phyloP scores from a whole-genome alignment of 2,113 vertebrate genomes.

The Tautogolabrus adspersus region DNA sequence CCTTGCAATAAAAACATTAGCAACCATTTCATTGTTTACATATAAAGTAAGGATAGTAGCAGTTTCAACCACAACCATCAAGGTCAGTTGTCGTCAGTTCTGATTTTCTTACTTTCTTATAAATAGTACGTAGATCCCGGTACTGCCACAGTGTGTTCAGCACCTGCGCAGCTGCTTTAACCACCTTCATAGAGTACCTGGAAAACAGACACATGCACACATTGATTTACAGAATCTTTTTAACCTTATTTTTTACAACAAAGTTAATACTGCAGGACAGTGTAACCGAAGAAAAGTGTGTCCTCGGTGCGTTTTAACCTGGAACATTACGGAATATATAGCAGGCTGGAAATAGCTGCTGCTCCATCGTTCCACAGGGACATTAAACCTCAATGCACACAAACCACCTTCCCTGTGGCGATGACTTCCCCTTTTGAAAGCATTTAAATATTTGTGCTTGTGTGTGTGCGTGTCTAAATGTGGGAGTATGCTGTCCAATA shows the following conservation, averaged over 20 bases:
- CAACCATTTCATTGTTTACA: too few species aligned
- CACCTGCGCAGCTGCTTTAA: constrained; percentile 97
- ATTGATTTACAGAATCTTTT: not conserved
- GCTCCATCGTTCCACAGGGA: constrained; percentile 60
- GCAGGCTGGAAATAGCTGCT: constrained; percentile 66
- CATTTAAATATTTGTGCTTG: constrained; percentile 17
- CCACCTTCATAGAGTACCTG: constrained; percentile 97
- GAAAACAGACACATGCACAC: constrained; percentile 33
- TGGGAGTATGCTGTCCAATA: constrained; percentile 4
- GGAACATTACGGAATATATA: constrained; percentile 60
- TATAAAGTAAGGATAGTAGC: too few species aligned
- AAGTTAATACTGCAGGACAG: constrained; percentile 17
- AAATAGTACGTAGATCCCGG: constrained; percentile 96
- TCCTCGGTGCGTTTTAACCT: constrained; percentile 44
- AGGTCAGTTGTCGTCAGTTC: not conserved
- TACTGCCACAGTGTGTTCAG: constrained; percentile 98
- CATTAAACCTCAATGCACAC: constrained; percentile 49
- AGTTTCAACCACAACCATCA: too few species aligned
- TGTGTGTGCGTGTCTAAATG: constrained; percentile 13
- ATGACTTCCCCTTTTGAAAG: constrained; percentile 16
- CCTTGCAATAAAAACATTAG: too few species aligned
- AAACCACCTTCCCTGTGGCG: constrained; percentile 62
- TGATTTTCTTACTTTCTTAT: constrained; percentile 91
- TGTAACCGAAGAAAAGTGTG: constrained; percentile 33
- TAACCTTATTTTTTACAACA: not conserved